Percentiles rank a stretch among this genome's conserved stretches.
Conservation (phyloP, 2,113 vertebrate genomes). For the Muntiacus reevesi region DNA sequence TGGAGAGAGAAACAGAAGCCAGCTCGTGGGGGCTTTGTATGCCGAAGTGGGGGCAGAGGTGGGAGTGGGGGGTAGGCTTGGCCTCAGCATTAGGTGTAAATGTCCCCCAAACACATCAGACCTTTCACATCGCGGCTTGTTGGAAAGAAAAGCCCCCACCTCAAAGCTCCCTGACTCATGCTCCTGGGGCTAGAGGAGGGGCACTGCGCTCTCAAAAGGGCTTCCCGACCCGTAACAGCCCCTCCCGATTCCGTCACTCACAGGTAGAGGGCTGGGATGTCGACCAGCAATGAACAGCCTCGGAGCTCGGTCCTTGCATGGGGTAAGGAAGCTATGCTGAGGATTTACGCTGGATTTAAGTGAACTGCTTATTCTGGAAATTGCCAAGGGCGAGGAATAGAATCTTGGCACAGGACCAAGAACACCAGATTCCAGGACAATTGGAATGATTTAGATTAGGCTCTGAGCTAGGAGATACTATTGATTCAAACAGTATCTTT, state of each 20-base stretch:
- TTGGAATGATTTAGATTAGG: background rate
- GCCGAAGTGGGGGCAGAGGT: background rate
- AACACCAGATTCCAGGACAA: background rate
- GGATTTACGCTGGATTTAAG: background rate
- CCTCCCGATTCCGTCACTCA: background rate
- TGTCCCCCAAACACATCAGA: background rate
- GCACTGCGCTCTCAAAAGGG: background rate
- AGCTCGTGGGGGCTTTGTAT: background rate
- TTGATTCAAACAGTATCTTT: background rate
- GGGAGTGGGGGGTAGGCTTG: background rate
- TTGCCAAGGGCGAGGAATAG: background rate
- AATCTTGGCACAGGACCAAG: background rate
- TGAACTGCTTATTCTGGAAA: background rate
- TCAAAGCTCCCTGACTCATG: background rate
- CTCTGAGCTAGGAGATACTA: background rate
- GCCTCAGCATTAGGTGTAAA: background rate
- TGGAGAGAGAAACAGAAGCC: background rate
- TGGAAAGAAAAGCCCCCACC: background rate
- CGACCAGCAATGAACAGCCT: background rate
- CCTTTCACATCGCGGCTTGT: background rate
- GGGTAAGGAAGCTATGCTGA: background rate
- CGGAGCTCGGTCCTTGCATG: background rate
- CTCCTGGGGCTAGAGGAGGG: background rate
- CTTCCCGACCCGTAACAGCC: background rate
- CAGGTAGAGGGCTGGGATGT: fast-evolving